Conservation (phyloP, 1,140 invertebrate species). For the Hycleus phaleratus region DNA sequence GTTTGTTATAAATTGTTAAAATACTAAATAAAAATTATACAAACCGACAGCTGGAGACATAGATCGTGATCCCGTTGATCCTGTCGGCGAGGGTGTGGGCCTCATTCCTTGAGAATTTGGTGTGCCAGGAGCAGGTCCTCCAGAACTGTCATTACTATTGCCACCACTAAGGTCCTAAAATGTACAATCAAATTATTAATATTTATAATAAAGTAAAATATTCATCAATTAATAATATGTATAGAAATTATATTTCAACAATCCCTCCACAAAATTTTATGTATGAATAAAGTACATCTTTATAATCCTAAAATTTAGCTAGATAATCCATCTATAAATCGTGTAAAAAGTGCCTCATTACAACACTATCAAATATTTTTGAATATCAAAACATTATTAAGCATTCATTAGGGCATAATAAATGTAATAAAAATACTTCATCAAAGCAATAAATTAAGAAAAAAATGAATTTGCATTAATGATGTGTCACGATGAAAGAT, state of each 20-base stretch:
- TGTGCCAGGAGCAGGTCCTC: slow-evolving; percentile 63
- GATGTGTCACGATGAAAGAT: too few relatives aligned
- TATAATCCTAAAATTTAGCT: too few relatives aligned
- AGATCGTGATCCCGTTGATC: slow-evolving; percentile 85
- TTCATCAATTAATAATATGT: not conserved
- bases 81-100: slow-evolving; percentile 88
- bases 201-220: not conserved
- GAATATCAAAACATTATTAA: too few relatives aligned
- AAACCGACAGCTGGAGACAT: slow-evolving; percentile 93
- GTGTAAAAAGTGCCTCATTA: too few relatives aligned
- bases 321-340: too few relatives aligned
- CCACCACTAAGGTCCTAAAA: slow-evolving; percentile 67
- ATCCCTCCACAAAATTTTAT: too few relatives aligned
- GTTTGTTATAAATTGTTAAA: not conserved
- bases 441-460: too few relatives aligned
- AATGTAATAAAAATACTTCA: too few relatives aligned
- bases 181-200: slow-evolving; percentile 1
- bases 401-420: too few relatives aligned
- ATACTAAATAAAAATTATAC: slow-evolving; percentile 35
- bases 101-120: slow-evolving; percentile 73
- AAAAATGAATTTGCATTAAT: too few relatives aligned
- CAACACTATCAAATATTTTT: too few relatives aligned
- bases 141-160: slow-evolving; percentile 60
- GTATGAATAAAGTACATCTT: too few relatives aligned
- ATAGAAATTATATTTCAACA: not conserved